Base-by-base conservation (phyloP, 2,797 vertebrate species). In the Eospalax fontanierii region DNA sequence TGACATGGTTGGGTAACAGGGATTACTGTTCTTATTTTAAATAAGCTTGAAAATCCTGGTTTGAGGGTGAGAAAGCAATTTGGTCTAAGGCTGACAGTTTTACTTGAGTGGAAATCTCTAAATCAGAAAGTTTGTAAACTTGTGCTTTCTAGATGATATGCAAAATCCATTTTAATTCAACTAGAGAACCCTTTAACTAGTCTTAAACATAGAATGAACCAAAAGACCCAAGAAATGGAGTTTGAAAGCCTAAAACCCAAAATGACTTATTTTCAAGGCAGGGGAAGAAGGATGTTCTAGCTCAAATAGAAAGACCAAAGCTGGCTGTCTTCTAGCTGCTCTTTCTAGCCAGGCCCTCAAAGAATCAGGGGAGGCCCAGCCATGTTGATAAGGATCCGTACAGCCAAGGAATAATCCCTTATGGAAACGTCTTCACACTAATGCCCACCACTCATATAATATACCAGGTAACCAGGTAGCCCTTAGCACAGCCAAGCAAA, bases 11-110 rank as follows among this genome's bases (percentile, higher is more conserved):
- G 54, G 87, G 93, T 92, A 95, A 94, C 76, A 89, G 96, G 84
- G 94, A 93, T 95, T 95, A 97, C 91, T 95, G 93, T 95, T 97
- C 96, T 96, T 95, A 83, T 94, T 97, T 95, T 82, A 94, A 91
- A 95, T 75, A 82, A 81, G 68, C 94, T 94, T 91, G 92, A 96
- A 95, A 90, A 92, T 63, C 93, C 87, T 73, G 75, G 68, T 82
- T 89, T 75, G 75, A 70, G 35, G 50, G 87, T 40, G 81, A 91
- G 76, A 96, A 93, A 94, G 38, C 4, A 2, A 38, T 40, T 73
- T 91, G 50, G n/a, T 80, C 46, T 71, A 84, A 35, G 76, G 66
- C 6, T 11, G 89, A 79, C 30, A 43, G 38, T 35, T 71, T 93
- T 90, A 83, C 70, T n/a, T 46, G 30, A 90, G 89, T 63, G 61